Conservation (phyloP, 92 coral and sea anemone species). For the Isaurus tuberculatus region DNA sequence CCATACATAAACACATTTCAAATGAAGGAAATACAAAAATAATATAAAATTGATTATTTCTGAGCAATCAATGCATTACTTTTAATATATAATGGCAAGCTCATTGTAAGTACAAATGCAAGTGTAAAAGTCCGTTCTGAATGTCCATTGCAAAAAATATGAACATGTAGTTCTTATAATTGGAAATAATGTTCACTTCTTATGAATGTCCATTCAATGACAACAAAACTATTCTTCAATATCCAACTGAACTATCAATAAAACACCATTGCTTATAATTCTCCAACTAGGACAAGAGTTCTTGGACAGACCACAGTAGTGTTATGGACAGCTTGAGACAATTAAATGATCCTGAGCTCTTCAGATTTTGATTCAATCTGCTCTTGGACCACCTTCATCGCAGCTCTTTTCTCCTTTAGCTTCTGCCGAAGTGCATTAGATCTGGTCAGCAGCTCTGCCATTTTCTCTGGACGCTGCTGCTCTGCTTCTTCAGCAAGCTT, state of each 20-base stretch:
- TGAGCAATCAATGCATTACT: slow-evolving; percentile 21
- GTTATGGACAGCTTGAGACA: slow-evolving; percentile 33
- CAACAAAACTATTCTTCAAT: slow-evolving; percentile 24
- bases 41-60: slow-evolving; percentile 4
- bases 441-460: slow-evolving; percentile 13
- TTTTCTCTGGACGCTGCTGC: slow-evolving; percentile 3
- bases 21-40: slow-evolving; percentile 1
- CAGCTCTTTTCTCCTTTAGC: slow-evolving; percentile 14
- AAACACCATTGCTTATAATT: slow-evolving; percentile 24
- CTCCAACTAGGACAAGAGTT: slow-evolving; percentile 23
- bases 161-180: slow-evolving; percentile 4
- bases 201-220: slow-evolving; percentile 1
- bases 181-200: slow-evolving; percentile 6
- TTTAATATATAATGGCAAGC: slow-evolving; percentile 4
- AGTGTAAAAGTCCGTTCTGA: neutral
- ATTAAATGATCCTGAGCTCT: slow-evolving; percentile 32
- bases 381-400: slow-evolving; percentile 24
- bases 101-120: slow-evolving; percentile 15
- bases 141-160: neutral
- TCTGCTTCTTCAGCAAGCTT: neutral
- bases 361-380: slow-evolving; percentile 39
- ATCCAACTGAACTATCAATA: slow-evolving; percentile 16
- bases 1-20: slow-evolving; percentile 11
- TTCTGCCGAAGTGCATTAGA: slow-evolving; percentile 26
- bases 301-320: slow-evolving; percentile 25